phyloP scores from a whole-genome alignment of 2,888 invertebrate genomes.

The Trypoxylon attenuatum region DNA sequence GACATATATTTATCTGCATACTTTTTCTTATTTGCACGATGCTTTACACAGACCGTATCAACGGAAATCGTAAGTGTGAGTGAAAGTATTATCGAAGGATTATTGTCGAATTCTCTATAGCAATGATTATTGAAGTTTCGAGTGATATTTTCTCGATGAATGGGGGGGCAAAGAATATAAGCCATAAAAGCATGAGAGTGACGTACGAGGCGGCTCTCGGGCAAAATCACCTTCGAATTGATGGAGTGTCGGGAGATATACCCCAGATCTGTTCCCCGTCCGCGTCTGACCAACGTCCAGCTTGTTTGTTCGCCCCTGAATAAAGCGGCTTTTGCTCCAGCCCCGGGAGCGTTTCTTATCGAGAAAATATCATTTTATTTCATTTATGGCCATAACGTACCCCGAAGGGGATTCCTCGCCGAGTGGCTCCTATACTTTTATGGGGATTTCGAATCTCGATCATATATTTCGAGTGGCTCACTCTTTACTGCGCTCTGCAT shows the following conservation, averaged over 20 bases:
- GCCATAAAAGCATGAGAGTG: constrained; percentile 63
- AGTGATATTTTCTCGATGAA: constrained; percentile 31
- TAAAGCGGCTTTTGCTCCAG: constrained; percentile 68
- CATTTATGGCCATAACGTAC: constrained; percentile 72
- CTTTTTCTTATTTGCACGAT: no score
- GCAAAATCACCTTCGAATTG: constrained; percentile 69
- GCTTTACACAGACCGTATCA: no score
- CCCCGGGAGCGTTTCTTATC: constrained; percentile 58
- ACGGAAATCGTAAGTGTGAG: no score
- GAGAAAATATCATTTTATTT: constrained; percentile 74
- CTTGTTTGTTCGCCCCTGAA: constrained; percentile 66
- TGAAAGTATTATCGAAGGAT: no score
- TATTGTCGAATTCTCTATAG: no score
- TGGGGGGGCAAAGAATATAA: constrained; percentile 33
- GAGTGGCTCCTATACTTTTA: constrained; percentile 36
- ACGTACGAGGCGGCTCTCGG: constrained; percentile 69
- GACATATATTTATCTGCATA: no score
- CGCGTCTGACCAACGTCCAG: constrained; percentile 45
- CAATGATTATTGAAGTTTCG: constrained; percentile 1
- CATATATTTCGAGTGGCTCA: constrained; percentile 53
- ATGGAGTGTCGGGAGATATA: constrained; percentile 68
- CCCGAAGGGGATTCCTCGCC: constrained; percentile 41
- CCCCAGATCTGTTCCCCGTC: constrained; percentile 44
- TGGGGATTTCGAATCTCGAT: constrained; percentile 39
- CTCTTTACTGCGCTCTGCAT: no score